These are phyloP conservation scores for Ecdyonurus torrentis DNA, from an alignment of 2,888 invertebrate species.

Conservation along the genomic window DNA sequence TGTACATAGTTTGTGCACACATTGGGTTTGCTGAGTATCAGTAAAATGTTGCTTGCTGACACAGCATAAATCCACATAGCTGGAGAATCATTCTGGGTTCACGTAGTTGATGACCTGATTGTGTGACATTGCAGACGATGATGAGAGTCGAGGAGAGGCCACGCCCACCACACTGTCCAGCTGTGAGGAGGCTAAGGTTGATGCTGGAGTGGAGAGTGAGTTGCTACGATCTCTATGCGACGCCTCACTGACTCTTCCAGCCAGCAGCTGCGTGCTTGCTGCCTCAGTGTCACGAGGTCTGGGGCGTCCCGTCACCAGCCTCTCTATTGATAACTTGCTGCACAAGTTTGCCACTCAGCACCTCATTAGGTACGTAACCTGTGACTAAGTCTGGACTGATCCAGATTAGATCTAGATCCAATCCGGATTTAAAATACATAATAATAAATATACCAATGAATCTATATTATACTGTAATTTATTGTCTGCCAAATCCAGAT, in stretches of 20 bases:
- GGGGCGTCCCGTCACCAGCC: slow-evolving; percentile 11
- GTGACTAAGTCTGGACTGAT: no score
- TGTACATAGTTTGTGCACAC: no score
- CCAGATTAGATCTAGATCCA: no score
- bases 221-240: slow-evolving; percentile 51
- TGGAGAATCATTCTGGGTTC: no score
- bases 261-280: slow-evolving; percentile 46
- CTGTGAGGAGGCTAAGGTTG: slow-evolving; percentile 22
- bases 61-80: no score
- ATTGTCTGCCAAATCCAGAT: no score
- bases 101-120: background rate
- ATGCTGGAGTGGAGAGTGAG: slow-evolving; percentile 43
- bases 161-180: no score
- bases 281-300: slow-evolving; percentile 31
- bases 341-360: slow-evolving; percentile 66
- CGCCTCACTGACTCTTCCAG: slow-evolving; percentile 48
- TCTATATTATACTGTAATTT: no score
- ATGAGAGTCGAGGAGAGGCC: slow-evolving; percentile 13
- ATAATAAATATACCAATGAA: no score
- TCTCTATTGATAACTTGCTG: slow-evolving; percentile 50
- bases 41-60: no score
- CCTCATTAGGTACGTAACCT: slow-evolving; percentile 40
- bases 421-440: no score
- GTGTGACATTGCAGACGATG: slow-evolving; percentile 14
- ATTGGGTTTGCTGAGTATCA: no score